Percentiles rank a stretch among this genome's conserved stretches.
Evolutionary conservation across 2,113 vertebrate genomes (phyloP).

Genomic region (Hiodon tergisus): DNA sequence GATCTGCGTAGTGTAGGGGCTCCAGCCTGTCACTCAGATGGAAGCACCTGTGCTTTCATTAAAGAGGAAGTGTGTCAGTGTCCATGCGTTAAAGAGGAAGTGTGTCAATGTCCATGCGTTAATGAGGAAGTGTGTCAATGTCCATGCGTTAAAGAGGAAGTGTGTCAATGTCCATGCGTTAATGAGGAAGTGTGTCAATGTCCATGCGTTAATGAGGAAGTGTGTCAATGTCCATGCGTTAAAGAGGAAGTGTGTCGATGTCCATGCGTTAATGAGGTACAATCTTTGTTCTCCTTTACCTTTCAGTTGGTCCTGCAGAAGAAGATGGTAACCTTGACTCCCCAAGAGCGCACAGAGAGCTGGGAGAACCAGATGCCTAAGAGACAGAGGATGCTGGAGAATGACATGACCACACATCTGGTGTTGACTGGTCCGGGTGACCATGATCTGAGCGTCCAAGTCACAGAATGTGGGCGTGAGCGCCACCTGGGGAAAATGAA

Average conservation of each 20-base stretch:
- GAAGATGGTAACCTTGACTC: conserved; percentile 11
- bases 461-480: no score
- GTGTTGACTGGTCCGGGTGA: conserved; percentile 4
- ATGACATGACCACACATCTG: neutral
- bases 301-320: conserved; percentile 19
- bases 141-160: no score
- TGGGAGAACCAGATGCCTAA: conserved; percentile 5
- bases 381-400: conserved; percentile 2
- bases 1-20: no score
- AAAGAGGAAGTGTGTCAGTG: neutral
- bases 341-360: neutral
- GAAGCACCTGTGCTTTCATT: no score
- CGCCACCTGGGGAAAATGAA: conserved; percentile 6
- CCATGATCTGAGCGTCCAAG: neutral
- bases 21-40: no score
- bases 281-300: neutral
- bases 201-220: neutral
- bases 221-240: neutral
- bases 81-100: neutral
- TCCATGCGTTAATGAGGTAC: neutral
- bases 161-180: neutral
- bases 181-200: neutral
- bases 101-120: neutral
- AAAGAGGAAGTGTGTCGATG: neutral
- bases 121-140: no score